These are phyloP conservation scores for Crossaster papposus DNA, from an alignment of 53 echinoderm and acorn worm species.

Conservation along the genomic window DNA sequence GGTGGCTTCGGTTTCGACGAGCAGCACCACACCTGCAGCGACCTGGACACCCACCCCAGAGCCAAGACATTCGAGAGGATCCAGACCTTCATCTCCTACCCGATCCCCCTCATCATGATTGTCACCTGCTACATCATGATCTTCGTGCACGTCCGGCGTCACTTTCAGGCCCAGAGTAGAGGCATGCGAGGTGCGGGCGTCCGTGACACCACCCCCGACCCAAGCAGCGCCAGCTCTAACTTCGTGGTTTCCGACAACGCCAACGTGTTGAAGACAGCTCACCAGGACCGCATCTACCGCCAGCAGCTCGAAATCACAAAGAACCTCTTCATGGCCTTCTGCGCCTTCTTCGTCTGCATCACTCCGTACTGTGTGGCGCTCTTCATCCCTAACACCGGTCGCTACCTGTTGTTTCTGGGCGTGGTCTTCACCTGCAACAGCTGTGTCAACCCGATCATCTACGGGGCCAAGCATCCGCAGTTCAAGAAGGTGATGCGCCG, in stretches of 20 bases:
- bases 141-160: constrained; percentile 60
- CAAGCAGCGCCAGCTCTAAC: constrained; percentile 9
- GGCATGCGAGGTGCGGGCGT: neutral
- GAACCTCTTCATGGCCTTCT: constrained; percentile 72
- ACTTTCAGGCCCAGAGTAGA: constrained; percentile 41
- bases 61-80: constrained; percentile 58
- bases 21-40: constrained; percentile 61
- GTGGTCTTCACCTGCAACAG: constrained; percentile 55
- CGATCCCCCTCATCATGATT: constrained; percentile 64
- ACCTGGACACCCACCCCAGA: constrained; percentile 58
- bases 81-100: constrained; percentile 49
- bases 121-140: constrained; percentile 59
- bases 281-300: constrained; percentile 27
- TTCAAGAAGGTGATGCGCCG: constrained; percentile 63
- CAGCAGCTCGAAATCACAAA: constrained; percentile 72
- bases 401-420: constrained; percentile 62
- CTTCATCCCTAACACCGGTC: constrained; percentile 61
- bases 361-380: constrained; percentile 64
- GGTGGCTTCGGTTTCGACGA: constrained; percentile 66
- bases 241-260: constrained; percentile 28
- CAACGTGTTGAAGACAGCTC: constrained; percentile 24
- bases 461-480: constrained; percentile 68
- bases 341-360: constrained; percentile 64
- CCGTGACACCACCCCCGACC: neutral
- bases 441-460: constrained; percentile 64